Base-by-base conservation (phyloP, 2,113 vertebrate genomes). In the Nyctibius bracteatus region DNA sequence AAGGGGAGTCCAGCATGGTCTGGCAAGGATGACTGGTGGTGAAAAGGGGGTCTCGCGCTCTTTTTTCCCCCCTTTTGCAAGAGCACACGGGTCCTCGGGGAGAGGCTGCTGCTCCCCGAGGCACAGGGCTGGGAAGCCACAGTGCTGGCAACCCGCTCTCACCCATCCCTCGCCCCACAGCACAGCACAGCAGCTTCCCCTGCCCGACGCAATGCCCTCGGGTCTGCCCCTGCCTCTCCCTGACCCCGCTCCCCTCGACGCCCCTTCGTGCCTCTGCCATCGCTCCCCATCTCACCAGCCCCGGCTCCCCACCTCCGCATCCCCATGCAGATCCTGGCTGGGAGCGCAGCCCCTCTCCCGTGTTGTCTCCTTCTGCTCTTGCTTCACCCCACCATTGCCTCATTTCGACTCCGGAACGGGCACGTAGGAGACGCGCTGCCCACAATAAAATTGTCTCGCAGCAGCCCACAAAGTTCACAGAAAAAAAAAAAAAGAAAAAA, bases 391-490 rank as follows among this genome's bases (percentile, higher is more conserved):
- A 77, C 39, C 81, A 1, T 92, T 92, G 91, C 94, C 73, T 84
- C 93, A 70, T 35, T 12, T 20, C 5, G 0, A 5, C 73, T 68
- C 63, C 4, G 4, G 14, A 37, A 92, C 35, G 70, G 78, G 94
- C 74, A 91, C 13, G n/a, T 30, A 81, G 85, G 85, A 96, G 94
- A 74, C 14, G 0, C 9, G 14, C 78, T 91, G 90, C 93, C 90
- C 94, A 90, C 92, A 81, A 85, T 27, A 12, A 71, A 85, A 87
- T 44, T 2, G 70, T 84, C 93, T 86, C 22, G 6, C 81, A 49
- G 94, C 94, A 82, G 81, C 94, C 94, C 95, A 89, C 91, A 89
- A 78, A 91, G 91, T 81, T 87, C 91, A 89, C 78, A 92, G 73
- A 1, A 37, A n/a, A 10, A 31, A 2, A 3, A 43, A 7, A 23